These are phyloP conservation scores for Rattus norvegicus DNA, from an alignment of 2,113 vertebrate species.

Conservation along the genomic window GRCr8 NC_086022.1:130110001-130110500, in stretches of 20 bases:
- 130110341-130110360: background rate
- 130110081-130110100: background rate
- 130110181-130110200: background rate
- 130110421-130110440: background rate
- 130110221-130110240: background rate
- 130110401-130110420: background rate
- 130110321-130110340: background rate
- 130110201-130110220: background rate
- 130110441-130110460: background rate
- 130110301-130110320: background rate
- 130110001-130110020: background rate
- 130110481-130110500: background rate
- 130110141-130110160: background rate
- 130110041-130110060: background rate
- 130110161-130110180: background rate
- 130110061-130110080: background rate
- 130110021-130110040: background rate
- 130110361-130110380: background rate
- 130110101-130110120: constrained; percentile 5
- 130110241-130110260: background rate
- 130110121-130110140: background rate
- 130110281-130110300: background rate
- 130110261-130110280: background rate
- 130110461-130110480: background rate
- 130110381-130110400: background rate